These are phyloP conservation scores for Cyanistes caeruleus DNA, from an alignment of 2,113 vertebrate species.

Conservation along the genomic window DNA sequence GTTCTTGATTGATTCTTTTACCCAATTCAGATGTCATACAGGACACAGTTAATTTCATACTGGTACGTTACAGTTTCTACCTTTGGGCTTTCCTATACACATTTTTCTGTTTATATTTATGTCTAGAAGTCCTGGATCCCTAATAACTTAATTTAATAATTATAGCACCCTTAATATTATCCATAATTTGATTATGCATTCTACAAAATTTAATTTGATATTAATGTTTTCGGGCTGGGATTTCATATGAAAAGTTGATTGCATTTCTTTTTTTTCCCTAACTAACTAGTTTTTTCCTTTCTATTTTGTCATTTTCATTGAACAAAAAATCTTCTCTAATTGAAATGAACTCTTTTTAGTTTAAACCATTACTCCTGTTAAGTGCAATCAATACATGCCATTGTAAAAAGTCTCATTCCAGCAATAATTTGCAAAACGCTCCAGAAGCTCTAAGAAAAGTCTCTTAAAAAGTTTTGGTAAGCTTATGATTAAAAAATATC, in stretches of 20 bases:
- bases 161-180: background rate
- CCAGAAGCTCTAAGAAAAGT: background rate
- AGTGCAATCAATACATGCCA: background rate
- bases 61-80: background rate
- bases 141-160: background rate
- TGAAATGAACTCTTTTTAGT: background rate
- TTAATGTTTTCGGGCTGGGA: background rate
- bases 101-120: background rate
- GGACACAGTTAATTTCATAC: background rate
- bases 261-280: background rate
- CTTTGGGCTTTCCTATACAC: background rate
- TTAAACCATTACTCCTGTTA: background rate
- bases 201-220: background rate
- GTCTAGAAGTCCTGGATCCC: background rate
- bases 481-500: background rate
- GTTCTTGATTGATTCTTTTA: background rate
- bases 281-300: background rate
- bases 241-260: background rate
- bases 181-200: background rate
- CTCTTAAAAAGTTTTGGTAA: background rate
- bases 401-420: background rate
- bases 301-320: background rate
- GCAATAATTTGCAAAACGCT: background rate
- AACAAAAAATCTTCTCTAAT: background rate
- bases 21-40: background rate